A percentile compares a stretch with the other conserved stretches of the same genome.
Conservation (phyloP, 2,797 vertebrate species). For the Crocodylus rhombifer region DNA sequence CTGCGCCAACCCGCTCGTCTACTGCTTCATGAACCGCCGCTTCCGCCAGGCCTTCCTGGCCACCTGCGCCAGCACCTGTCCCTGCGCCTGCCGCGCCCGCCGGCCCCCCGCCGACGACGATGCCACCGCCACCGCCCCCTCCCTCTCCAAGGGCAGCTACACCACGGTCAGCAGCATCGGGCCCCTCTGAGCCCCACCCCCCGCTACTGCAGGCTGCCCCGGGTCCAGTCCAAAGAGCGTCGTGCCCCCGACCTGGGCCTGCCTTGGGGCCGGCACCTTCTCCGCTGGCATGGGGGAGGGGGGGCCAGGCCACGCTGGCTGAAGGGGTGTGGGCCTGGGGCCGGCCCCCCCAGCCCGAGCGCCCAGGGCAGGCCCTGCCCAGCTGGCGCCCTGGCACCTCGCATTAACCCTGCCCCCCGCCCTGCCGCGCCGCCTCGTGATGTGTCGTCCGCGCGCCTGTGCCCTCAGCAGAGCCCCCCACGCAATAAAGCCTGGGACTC, state of each 20-base stretch:
- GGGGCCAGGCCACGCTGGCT: too few relatives aligned
- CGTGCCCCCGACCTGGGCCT: not conserved
- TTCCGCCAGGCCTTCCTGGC: slow-evolving; percentile 91
- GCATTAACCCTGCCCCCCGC: too few relatives aligned
- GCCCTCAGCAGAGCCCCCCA: too few relatives aligned
- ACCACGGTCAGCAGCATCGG: slow-evolving; percentile 94
- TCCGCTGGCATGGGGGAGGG: too few relatives aligned
- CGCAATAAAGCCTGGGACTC: not conserved
- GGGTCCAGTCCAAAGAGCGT: not conserved
- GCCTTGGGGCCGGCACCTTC: too few relatives aligned
- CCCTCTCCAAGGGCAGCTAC: slow-evolving; percentile 94
- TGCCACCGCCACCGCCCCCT: slow-evolving; percentile 84
- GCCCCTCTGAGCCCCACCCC: slow-evolving; percentile 78
- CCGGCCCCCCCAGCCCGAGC: too few relatives aligned
- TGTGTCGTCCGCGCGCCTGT: too few relatives aligned
- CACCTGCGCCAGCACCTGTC: slow-evolving; percentile 86
- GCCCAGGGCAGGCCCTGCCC: too few relatives aligned
- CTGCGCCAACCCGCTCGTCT: slow-evolving; percentile 95
- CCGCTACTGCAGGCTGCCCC: not conserved
- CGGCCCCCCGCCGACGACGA: slow-evolving; percentile 80
- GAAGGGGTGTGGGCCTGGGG: too few relatives aligned
- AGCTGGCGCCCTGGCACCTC: too few relatives aligned
- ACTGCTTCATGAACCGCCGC: slow-evolving; percentile 99
- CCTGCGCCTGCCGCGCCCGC: slow-evolving; percentile 66
- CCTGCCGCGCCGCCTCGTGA: too few relatives aligned